A percentile compares a stretch with the other conserved stretches of the same genome.
Evolutionary conservation across 92 coral and sea anemone genomes (phyloP).

Genomic region (Siderastrea siderea): DNA sequence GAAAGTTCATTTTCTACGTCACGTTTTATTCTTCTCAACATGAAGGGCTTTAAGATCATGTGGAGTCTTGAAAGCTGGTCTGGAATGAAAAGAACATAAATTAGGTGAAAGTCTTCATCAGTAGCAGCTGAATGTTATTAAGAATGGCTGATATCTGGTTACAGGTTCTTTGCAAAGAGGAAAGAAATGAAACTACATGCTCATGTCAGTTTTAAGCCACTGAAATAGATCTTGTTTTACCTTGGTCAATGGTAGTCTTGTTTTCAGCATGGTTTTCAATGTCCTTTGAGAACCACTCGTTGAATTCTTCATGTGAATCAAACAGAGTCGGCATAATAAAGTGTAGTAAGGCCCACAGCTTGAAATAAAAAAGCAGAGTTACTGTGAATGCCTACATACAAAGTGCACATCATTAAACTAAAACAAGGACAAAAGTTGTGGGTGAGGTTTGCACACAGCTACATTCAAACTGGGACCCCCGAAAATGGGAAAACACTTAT

Average conservation of each 20-base stretch:
- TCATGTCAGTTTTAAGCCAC: no score
- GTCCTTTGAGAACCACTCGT: slow-evolving; percentile 99
- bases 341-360: slow-evolving; percentile 98
- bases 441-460: no score
- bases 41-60: slow-evolving; percentile 98
- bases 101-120: not conserved
- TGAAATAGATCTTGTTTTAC: slow-evolving; percentile 50
- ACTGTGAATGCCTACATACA: no score
- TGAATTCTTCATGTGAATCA: slow-evolving; percentile 97
- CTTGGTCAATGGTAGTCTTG: slow-evolving; percentile 94
- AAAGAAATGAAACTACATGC: not conserved
- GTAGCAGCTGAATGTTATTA: not conserved
- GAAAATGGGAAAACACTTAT: not conserved
- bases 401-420: no score
- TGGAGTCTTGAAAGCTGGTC: slow-evolving; percentile 99
- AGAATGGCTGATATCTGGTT: not conserved
- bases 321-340: slow-evolving; percentile 99
- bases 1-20: slow-evolving; percentile 98
- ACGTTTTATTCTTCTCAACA: slow-evolving; percentile 97
- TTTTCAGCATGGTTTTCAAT: slow-evolving; percentile 98
- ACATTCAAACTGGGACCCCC: no score
- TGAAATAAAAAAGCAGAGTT: not conserved
- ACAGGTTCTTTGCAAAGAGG: not conserved
- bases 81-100: slow-evolving; percentile 6
- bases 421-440: no score